These are phyloP conservation scores for Strix occidentalis DNA, from an alignment of 2,797 vertebrate genomes.

Conservation along the genomic window DNA sequence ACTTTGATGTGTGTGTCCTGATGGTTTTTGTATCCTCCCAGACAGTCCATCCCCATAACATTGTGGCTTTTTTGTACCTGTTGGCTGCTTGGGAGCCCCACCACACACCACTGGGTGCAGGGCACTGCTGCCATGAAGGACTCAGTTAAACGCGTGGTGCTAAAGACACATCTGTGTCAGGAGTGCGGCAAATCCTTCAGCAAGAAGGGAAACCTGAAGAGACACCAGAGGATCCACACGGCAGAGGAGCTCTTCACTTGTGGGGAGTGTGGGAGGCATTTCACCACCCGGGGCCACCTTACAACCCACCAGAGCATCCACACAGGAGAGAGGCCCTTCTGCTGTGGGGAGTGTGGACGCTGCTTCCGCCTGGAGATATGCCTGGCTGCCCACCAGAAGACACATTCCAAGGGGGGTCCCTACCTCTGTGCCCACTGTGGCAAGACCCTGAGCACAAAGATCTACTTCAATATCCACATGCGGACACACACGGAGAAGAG, in stretches of 20 bases:
- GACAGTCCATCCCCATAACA: rapidly evolving
- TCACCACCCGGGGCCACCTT: neutral
- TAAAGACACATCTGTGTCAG: neutral
- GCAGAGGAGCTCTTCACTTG: neutral
- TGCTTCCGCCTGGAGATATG: neutral
- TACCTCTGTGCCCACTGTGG: neutral
- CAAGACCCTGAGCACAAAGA: conserved; percentile 21
- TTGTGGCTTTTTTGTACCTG: neutral
- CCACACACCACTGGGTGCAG: rapidly evolving
- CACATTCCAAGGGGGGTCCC: neutral
- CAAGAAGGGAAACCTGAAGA: conserved; percentile 8
- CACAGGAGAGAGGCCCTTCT: neutral
- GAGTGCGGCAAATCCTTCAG: conserved; percentile 14
- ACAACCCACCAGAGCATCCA: neutral
- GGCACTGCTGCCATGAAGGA: neutral
- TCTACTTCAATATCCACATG: conserved; percentile 35
- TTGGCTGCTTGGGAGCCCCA: neutral
- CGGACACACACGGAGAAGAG: neutral
- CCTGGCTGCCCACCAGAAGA: neutral
- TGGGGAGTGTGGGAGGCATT: neutral
- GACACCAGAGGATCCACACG: neutral
- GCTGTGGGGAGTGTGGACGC: neutral
- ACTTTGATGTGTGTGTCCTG: neutral
- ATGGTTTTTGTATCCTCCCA: neutral
- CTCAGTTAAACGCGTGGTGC: rapidly evolving